phyloP scores from a whole-genome alignment of 2,797 vertebrate genomes.

The Carduelis carduelis region DNA sequence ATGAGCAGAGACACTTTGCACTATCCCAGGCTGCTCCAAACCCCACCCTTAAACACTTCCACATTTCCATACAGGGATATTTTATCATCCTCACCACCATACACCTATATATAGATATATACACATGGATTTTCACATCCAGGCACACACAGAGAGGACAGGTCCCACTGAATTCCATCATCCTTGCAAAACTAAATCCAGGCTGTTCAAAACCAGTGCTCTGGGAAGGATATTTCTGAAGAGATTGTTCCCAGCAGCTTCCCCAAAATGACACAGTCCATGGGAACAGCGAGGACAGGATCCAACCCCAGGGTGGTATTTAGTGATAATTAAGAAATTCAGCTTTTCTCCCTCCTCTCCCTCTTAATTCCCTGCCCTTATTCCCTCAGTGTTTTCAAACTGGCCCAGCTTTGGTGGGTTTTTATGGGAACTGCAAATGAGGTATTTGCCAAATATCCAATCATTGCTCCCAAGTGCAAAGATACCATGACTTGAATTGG shows the following conservation, averaged over 20 bases:
- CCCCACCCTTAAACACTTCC: background rate
- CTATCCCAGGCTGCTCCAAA: background rate
- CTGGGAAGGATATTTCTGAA: background rate
- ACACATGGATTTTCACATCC: accelerated
- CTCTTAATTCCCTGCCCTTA: background rate
- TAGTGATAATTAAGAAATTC: background rate
- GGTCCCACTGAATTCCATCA: background rate
- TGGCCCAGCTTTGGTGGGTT: background rate
- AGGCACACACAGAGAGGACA: background rate
- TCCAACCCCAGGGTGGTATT: background rate
- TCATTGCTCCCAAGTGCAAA: background rate
- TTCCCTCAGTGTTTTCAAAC: background rate
- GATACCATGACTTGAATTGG: background rate
- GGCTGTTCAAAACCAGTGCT: background rate
- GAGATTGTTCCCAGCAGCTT: background rate
- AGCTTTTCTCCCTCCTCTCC: background rate
- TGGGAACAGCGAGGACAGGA: background rate
- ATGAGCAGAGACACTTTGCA: accelerated
- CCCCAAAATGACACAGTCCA: background rate
- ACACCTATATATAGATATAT: background rate
- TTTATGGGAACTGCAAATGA: background rate
- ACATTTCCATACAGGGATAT: background rate
- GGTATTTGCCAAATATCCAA: background rate
- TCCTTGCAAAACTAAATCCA: background rate
- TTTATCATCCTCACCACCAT: background rate